Percentiles rank a stretch among this genome's conserved stretches.
These are phyloP conservation scores for Leptonema lineaticorne DNA, from an alignment of 1,140 invertebrate genomes.

Conservation along the genomic window DNA sequence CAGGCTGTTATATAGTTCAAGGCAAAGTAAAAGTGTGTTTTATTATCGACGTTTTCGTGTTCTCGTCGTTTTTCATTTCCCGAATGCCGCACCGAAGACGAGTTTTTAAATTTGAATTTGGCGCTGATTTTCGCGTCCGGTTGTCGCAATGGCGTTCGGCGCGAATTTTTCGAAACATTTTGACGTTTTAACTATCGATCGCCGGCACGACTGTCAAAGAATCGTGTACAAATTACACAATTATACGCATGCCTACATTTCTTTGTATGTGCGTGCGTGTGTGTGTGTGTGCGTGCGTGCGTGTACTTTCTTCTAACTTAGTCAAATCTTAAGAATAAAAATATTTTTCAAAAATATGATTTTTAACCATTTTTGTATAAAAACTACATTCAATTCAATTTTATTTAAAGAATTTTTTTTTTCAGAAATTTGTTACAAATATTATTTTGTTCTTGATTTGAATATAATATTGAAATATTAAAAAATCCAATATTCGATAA, in stretches of 20 bases:
- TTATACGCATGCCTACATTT: too few species aligned
- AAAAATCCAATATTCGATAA: too few species aligned
- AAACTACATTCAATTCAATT: too few species aligned
- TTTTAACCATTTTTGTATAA: too few species aligned
- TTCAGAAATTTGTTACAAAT: too few species aligned
- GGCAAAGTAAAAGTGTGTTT: constrained; percentile 37
- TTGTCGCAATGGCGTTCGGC: neutral
- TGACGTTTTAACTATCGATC: neutral
- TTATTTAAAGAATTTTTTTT: too few species aligned
- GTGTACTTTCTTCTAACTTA: neutral
- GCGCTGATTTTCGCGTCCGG: neutral
- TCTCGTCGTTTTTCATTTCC: neutral
- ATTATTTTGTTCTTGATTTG: too few species aligned
- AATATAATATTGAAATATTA: too few species aligned
- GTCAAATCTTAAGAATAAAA: neutral
- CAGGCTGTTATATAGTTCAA: constrained; percentile 38
- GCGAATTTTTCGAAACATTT: neutral
- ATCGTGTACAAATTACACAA: neutral
- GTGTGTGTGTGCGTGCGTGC: neutral
- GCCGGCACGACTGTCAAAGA: neutral
- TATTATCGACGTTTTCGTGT: constrained; percentile 33
- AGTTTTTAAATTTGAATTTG: neutral
- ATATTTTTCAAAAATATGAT: too few species aligned
- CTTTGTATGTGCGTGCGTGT: neutral
- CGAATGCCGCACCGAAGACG: neutral